Evolutionary conservation across 2,888 invertebrate species (phyloP), one percentile per base, ranked within the genome.

Genomic region (Mesodorylaimus sp.): DNA sequence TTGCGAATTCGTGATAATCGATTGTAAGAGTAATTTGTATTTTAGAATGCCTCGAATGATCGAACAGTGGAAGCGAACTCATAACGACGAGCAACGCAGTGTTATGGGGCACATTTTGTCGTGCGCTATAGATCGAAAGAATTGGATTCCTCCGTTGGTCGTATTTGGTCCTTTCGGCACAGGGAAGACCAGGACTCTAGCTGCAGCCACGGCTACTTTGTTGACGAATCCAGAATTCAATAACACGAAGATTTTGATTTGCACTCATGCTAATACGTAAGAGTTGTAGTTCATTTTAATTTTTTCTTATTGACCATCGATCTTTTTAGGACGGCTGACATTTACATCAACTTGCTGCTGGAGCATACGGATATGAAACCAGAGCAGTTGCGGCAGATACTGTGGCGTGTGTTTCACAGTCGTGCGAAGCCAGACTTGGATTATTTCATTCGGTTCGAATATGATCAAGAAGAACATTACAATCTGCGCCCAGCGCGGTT

Each of bases 101-200:
- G 32, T 32, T 32, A 10, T 32, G 32, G 10, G 7, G 7, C 32
- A 32, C 32, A 16, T 32, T 16, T 7, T 16, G 16, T 16, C 16
- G 7, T 32, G 32, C 32, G 32, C 32, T 7, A 10, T 32, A 32
- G 16, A 32, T 32, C 16, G 10, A 16, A 32, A 32, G 32, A 10
- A 10, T 32, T 32, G 7, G 38, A 52, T 61, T 47, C 63, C 65
- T 25, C 67, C 67, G 10, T 52, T 67, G 21, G 55, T 67, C 32
- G 57, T 67, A 37, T 59, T 66, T n/a, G 66, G 66, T 1, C 83
- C 84, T 0, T 84, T 81, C 67, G 84, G 84, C n/a, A 84, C 84
- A 0, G 84, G 84, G 0, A 85, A 85, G 64, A 85, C 84, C 0
- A 83, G 79, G 61, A 83, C 84, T 0, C 69, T 85, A 57, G 83